Base-by-base conservation (phyloP, 2,797 vertebrate genomes). In the Galaxias olidus region DNA sequence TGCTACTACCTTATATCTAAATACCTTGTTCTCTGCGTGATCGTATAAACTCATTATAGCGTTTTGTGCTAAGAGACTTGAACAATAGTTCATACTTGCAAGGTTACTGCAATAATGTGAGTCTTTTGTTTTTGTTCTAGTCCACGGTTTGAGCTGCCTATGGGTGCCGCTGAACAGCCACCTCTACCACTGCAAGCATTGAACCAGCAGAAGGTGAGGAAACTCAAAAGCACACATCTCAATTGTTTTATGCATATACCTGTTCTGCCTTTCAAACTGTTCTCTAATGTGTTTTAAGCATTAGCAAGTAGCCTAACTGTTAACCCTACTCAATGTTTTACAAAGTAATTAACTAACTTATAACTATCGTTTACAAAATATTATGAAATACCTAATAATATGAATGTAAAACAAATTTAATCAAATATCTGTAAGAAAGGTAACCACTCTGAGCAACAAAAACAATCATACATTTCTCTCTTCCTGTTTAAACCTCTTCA, bases 141-240 rank as follows among this genome's bases (percentile, higher is more conserved):
- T 78, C 98, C 98, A 74, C 92, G 97, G n/a, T 99, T 99, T 91
- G 98, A 99, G 82, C 86, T 99, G 79, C 98, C 98, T 1, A 98
- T 99, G 97, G 97, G 97, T 84, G 92, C 96, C 4, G 92, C 94
- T 40, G 97, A 98, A 77, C 97, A 98, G 81, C 98, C 96, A 62
- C 96, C 97, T 53, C 87, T 99, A 61, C 94, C 94, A n/a, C 93
- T 93, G 57, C 96, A 97, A 75, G 86, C 77, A 8, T 95, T 93
- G 84, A 94, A 92, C 66, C 95, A 95, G 60, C 83, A 92, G 82
- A 99, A 98, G 93, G 97, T 98, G 89, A 30, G 30, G 30, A 30
- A 30, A 30, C 30, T 30, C 30, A 30, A 30, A 30, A 30, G 30
- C 30, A 30, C 30, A 30, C 6, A 6, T 30, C 30, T 30, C 2